Percentiles rank a stretch among this genome's conserved stretches.
Evolutionary conservation across 2,888 invertebrate species (phyloP).

Genomic region (Polydrusus cervinus): DNA sequence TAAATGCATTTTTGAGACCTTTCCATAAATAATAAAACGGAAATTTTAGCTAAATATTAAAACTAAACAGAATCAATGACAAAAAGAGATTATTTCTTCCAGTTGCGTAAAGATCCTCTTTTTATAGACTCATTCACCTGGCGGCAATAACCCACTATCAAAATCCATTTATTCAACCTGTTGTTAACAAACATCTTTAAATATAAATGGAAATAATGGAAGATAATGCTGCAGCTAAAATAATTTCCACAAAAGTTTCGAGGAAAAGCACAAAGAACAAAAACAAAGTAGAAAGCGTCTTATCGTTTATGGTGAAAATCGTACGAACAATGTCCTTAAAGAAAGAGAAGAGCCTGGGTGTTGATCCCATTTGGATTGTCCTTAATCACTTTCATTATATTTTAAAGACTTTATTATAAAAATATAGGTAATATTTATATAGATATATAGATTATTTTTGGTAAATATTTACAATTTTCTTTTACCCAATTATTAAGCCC

Average conservation of each 20-base stretch:
- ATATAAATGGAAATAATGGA: constrained; percentile 22
- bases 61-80: no score
- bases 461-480: no score
- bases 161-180: constrained; percentile 14
- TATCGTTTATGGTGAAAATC: constrained; percentile 38
- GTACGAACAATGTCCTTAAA: constrained; percentile 28
- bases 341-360: constrained; percentile 30
- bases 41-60: no score
- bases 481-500: no score
- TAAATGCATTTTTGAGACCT: no score
- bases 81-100: no score
- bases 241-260: constrained; percentile 35
- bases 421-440: constrained; percentile 2
- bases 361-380: constrained; percentile 31
- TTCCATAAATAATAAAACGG: no score
- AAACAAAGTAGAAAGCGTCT: constrained; percentile 42
- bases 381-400: constrained; percentile 19
- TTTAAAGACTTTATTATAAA: not conserved
- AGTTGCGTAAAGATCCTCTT: no score
- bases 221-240: constrained; percentile 38
- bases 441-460: no score
- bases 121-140: not conserved
- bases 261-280: constrained; percentile 16
- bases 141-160: constrained; percentile 1
- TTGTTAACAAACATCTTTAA: constrained; percentile 12